phyloP scores from a whole-genome alignment of 1,140 invertebrate genomes.

The Pseudomyrmex dendroicus region DNA sequence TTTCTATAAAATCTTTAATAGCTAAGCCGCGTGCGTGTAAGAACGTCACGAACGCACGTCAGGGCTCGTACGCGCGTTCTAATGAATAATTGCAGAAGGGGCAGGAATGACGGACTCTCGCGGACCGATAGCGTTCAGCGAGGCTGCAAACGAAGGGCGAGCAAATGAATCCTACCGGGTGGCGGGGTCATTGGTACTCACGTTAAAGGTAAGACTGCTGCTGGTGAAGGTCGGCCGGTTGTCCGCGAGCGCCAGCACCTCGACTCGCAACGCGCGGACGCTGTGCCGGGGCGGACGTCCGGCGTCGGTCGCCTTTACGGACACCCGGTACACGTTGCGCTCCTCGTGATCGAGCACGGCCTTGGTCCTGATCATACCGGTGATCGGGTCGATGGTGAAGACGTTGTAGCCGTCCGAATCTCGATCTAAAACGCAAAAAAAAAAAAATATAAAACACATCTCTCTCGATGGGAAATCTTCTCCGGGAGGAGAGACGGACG shows the following conservation, averaged over 20 bases:
- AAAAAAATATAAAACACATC: not conserved
- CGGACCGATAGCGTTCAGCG: not conserved
- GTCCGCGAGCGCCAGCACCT: conserved; percentile 96
- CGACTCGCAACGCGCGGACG: conserved; percentile 92
- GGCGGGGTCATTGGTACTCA: conserved; percentile 83
- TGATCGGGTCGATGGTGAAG: conserved; percentile 94
- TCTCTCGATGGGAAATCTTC: not conserved
- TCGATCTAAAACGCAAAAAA: conserved; percentile 83
- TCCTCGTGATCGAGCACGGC: conserved; percentile 96
- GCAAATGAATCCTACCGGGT: conserved; percentile 35
- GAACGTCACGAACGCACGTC: not conserved
- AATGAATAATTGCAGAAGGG: conserved; percentile 26
- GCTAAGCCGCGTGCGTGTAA: not conserved
- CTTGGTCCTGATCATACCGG: conserved; percentile 94
- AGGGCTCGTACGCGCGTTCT: conserved; percentile 18
- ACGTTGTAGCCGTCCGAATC: conserved; percentile 93
- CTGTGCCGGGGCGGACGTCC: conserved; percentile 93
- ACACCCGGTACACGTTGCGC: conserved; percentile 93
- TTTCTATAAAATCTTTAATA: conserved; percentile 8
- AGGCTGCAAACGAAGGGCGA: conserved; percentile 15
- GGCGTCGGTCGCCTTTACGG: conserved; percentile 94
- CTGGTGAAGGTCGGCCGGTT: conserved; percentile 96
- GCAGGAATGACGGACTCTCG: not conserved
- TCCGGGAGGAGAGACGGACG: not conserved
- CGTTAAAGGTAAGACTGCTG: conserved; percentile 94